Conservation (phyloP, 2,888 invertebrate species). For the Seladonia tumulorum region DNA sequence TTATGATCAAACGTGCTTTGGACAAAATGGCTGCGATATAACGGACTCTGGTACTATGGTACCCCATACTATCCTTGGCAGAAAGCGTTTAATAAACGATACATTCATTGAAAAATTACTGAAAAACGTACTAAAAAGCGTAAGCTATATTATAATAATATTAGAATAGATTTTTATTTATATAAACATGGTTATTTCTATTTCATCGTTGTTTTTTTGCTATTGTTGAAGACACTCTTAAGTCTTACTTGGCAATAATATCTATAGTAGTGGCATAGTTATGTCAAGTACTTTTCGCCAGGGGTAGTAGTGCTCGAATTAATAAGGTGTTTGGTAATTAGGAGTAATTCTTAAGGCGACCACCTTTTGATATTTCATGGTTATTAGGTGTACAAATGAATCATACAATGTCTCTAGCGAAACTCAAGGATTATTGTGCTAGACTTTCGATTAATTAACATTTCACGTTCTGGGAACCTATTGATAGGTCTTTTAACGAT, state of each 20-base stretch:
- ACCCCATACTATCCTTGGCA: slow-evolving; percentile 3
- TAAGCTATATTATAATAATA: not conserved
- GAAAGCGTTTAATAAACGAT: not conserved
- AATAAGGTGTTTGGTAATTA: not conserved
- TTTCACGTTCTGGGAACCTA: not conserved
- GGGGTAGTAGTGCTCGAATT: not conserved
- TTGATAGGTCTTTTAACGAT: not conserved
- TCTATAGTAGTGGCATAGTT: not conserved
- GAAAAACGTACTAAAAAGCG: not conserved
- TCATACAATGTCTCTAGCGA: not conserved
- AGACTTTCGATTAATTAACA: not conserved
- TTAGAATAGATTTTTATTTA: not conserved
- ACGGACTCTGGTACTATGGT: slow-evolving; percentile 7
- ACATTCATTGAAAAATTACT: not conserved
- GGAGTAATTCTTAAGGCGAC: not conserved
- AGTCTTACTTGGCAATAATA: not conserved
- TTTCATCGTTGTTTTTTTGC: not conserved
- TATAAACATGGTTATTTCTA: not conserved
- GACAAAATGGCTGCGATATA: slow-evolving; percentile 17
- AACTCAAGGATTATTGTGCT: not conserved
- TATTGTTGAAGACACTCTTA: not conserved
- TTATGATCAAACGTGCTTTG: slow-evolving; percentile 27
- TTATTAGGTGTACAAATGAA: slow-evolving; percentile 1
- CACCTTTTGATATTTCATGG: slow-evolving; percentile 24
- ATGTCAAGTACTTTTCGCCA: slow-evolving; percentile 4